Conservation (phyloP, 2,797 vertebrate genomes). For the Phyllotis vaccarum region DNA sequence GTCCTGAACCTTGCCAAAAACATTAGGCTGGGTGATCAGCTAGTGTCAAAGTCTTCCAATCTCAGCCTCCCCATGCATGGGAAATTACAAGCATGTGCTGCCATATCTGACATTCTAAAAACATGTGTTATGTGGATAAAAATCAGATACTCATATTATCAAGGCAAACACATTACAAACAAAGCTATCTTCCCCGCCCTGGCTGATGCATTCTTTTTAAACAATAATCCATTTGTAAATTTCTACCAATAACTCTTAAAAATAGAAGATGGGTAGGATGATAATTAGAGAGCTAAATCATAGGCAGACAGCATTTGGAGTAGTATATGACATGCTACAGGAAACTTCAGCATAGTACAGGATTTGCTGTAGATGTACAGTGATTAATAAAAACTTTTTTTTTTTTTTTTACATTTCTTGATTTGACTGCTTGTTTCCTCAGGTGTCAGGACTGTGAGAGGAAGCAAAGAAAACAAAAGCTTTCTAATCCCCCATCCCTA, state of each 20-base stretch:
- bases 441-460: background rate
- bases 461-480: background rate
- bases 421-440: no score
- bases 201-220: background rate
- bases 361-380: background rate
- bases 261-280: background rate
- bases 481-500: background rate
- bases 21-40: no score
- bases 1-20: background rate
- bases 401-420: background rate
- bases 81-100: background rate
- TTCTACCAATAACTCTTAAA: background rate
- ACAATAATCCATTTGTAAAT: background rate
- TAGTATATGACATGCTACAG: background rate
- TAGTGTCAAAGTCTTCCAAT: background rate
- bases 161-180: background rate
- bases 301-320: background rate
- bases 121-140: no score
- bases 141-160: background rate
- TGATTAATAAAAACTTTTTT: background rate
- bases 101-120: background rate
- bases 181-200: background rate
- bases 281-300: background rate
- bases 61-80: no score
- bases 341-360: background rate